These are phyloP conservation scores for Eulemur rufifrons DNA, from an alignment of 2,113 vertebrate genomes.

Conservation along the genomic window DNA sequence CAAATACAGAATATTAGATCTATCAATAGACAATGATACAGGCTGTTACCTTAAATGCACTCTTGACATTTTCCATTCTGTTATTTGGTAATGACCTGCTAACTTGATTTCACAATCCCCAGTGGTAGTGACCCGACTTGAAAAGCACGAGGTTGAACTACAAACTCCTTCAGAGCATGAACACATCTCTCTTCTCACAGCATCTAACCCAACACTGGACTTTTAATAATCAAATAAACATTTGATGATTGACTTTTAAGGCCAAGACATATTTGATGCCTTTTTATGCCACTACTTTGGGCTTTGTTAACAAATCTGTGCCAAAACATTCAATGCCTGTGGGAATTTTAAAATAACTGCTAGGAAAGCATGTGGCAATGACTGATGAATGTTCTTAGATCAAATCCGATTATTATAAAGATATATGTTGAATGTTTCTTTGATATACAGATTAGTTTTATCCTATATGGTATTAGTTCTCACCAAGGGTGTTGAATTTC, in stretches of 20 bases:
- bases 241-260: background rate
- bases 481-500: background rate
- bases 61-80: background rate
- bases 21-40: background rate
- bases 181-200: background rate
- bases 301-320: background rate
- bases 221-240: background rate
- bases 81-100: background rate
- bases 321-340: background rate
- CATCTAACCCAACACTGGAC: background rate
- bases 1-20: background rate
- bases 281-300: background rate
- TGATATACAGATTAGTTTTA: background rate
- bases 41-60: background rate
- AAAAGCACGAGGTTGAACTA: background rate
- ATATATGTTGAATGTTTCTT: background rate
- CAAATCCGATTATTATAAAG: conserved; percentile 20
- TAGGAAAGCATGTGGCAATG: background rate
- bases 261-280: background rate
- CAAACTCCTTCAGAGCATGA: background rate
- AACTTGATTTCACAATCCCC: background rate
- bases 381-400: background rate
- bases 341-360: conserved; percentile 9
- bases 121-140: background rate
- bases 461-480: background rate